Evolutionary conservation across 2,888 invertebrate genomes (phyloP).

Genomic region (Leptinotarsa rubiginosa): DNA sequence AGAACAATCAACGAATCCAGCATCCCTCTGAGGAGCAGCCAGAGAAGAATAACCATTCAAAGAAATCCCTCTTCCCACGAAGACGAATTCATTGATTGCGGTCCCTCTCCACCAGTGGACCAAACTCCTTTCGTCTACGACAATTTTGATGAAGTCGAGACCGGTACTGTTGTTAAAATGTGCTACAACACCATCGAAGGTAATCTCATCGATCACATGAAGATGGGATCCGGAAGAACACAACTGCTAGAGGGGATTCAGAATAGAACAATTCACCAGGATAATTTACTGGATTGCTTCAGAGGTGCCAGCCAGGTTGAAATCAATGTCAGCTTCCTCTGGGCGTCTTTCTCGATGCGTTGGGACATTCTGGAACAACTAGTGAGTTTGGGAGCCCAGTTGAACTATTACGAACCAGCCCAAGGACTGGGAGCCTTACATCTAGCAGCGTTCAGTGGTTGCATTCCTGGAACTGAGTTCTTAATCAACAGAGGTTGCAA

Average conservation of each 20-base stretch:
- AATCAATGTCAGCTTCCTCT: slow-evolving; percentile 77
- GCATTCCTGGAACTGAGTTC: slow-evolving; percentile 75
- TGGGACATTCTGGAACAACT: slow-evolving; percentile 75
- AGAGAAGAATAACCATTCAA: not conserved
- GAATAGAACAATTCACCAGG: slow-evolving; percentile 72
- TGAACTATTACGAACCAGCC: slow-evolving; percentile 74
- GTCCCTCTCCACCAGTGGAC: slow-evolving; percentile 82
- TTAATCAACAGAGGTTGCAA: slow-evolving; percentile 77
- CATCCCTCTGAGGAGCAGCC: slow-evolving; percentile 5
- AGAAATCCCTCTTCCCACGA: slow-evolving; percentile 64
- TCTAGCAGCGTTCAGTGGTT: slow-evolving; percentile 82
- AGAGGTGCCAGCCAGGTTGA: slow-evolving; percentile 72
- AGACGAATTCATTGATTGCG: slow-evolving; percentile 81
- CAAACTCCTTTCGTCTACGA: slow-evolving; percentile 84
- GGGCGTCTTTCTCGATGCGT: slow-evolving; percentile 79
- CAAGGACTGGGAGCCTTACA: slow-evolving; percentile 81
- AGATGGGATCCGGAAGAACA: slow-evolving; percentile 73
- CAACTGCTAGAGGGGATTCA: slow-evolving; percentile 81
- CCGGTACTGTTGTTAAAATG: slow-evolving; percentile 76
- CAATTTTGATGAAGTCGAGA: slow-evolving; percentile 75
- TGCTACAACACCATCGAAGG: slow-evolving; percentile 79
- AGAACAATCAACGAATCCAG: slow-evolving; percentile 15
- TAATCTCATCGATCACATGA: slow-evolving; percentile 80
- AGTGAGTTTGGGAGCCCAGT: slow-evolving; percentile 56
- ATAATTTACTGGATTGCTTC: slow-evolving; percentile 69